Evolutionary conservation across 2,113 vertebrate genomes (phyloP).

Genomic region (Chionodraco myersi): DNA sequence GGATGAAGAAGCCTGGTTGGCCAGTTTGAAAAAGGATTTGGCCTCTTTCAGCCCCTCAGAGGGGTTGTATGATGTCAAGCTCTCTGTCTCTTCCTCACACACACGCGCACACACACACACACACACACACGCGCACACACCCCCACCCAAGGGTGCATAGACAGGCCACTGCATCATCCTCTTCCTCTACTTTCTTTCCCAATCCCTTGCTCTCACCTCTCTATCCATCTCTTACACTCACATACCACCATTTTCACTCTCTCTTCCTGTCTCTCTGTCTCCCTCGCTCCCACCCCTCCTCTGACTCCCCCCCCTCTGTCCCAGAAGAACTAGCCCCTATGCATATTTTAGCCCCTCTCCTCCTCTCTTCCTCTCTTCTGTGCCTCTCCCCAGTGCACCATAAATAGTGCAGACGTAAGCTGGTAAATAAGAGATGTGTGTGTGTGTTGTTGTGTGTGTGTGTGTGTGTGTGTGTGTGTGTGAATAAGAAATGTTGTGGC

Average conservation of each 20-base stretch:
- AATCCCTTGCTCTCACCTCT: constrained; percentile 37
- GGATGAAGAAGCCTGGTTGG: constrained; percentile 75
- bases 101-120: constrained; percentile 19
- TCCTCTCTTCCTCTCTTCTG: constrained; percentile 79
- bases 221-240: constrained; percentile 30
- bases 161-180: constrained; percentile 73
- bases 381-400: constrained; percentile 83
- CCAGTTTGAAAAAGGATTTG: constrained; percentile 70
- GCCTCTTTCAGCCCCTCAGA: constrained; percentile 71
- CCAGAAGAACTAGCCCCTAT: constrained; percentile 82
- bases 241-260: constrained; percentile 42
- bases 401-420: constrained; percentile 89
- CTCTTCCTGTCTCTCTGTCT: constrained; percentile 52
- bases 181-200: constrained; percentile 34
- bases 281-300: constrained; percentile 53
- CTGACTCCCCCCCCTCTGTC: constrained; percentile 72
- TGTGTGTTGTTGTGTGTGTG: constrained; percentile 19
- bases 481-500: constrained; percentile 86
- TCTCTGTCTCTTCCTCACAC: constrained; percentile 36
- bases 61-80: constrained; percentile 65
- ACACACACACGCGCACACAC: constrained; percentile 15
- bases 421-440: constrained; percentile 88
- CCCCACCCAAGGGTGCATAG: constrained; percentile 51
- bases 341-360: constrained; percentile 84
- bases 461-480: constrained; percentile 30